Conservation (phyloP, 1,140 invertebrate genomes). For the Drosophila seguyi region DNA sequence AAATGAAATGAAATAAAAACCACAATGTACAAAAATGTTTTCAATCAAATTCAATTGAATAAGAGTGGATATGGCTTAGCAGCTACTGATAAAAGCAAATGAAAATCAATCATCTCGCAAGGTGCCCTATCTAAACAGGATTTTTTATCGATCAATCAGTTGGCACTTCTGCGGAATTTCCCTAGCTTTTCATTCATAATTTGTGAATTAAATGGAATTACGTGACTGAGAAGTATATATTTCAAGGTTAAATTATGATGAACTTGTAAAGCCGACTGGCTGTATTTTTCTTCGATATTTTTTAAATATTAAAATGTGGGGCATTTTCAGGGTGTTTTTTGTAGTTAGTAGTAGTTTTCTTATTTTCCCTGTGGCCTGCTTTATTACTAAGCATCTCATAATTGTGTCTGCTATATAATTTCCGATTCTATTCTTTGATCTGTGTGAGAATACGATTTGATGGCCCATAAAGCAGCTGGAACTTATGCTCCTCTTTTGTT, state of each 20-base stretch:
- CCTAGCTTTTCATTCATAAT: constrained; percentile 5
- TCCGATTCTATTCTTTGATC: constrained; percentile 29
- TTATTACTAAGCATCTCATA: constrained; percentile 20
- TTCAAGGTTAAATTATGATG: background rate
- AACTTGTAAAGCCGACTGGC: background rate
- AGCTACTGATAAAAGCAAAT: constrained; percentile 43
- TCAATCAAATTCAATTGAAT: constrained; percentile 59
- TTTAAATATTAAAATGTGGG: background rate
- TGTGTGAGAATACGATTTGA: constrained; percentile 30
- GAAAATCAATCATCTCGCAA: constrained; percentile 45
- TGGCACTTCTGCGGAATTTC: constrained; percentile 15
- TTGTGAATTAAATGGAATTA: constrained; percentile 2
- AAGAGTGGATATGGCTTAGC: constrained; percentile 30
- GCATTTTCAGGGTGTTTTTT: background rate
- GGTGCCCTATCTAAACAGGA: constrained; percentile 34
- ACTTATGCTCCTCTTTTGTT: constrained; percentile 20
- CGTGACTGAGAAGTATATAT: background rate
- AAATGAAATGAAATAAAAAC: constrained; percentile 49
- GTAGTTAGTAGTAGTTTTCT: background rate
- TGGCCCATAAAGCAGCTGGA: constrained; percentile 41
- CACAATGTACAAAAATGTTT: constrained; percentile 51
- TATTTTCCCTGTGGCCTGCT: background rate
- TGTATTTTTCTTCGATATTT: background rate
- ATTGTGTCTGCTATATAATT: background rate
- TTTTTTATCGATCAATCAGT: constrained; percentile 19